Evolutionary conservation across 2,113 vertebrate species (phyloP).

Genomic region (Gavia stellata): DNA sequence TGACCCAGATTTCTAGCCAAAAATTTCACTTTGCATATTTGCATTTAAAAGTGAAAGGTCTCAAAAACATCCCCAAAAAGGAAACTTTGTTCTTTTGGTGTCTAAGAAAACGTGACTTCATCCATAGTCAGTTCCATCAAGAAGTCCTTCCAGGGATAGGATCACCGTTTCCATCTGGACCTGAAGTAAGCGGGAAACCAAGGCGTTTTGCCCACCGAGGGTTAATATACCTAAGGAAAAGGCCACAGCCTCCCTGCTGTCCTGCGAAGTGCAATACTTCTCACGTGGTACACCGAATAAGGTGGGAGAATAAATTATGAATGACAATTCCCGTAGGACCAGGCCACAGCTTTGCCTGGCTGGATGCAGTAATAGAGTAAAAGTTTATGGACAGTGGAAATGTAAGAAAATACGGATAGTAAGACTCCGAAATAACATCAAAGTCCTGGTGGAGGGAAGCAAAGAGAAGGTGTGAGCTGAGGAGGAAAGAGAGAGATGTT

Average conservation of each 20-base stretch:
- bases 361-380: background rate
- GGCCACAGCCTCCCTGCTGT: background rate
- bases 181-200: background rate
- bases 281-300: background rate
- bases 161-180: background rate
- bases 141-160: background rate
- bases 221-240: background rate
- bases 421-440: background rate
- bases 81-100: background rate
- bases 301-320: background rate
- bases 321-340: accelerated
- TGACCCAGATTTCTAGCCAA: background rate
- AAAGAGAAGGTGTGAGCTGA: background rate
- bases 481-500: background rate
- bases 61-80: background rate
- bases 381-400: background rate
- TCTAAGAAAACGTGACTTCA: background rate
- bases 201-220: background rate
- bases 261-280: background rate
- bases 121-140: background rate
- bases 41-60: background rate
- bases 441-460: background rate
- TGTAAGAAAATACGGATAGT: background rate
- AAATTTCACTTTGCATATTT: background rate
- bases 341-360: background rate